Percentiles rank a stretch among this genome's conserved stretches.
Conservation (phyloP, 92 coral and sea anemone genomes). For the Isaurus tuberculatus region DNA sequence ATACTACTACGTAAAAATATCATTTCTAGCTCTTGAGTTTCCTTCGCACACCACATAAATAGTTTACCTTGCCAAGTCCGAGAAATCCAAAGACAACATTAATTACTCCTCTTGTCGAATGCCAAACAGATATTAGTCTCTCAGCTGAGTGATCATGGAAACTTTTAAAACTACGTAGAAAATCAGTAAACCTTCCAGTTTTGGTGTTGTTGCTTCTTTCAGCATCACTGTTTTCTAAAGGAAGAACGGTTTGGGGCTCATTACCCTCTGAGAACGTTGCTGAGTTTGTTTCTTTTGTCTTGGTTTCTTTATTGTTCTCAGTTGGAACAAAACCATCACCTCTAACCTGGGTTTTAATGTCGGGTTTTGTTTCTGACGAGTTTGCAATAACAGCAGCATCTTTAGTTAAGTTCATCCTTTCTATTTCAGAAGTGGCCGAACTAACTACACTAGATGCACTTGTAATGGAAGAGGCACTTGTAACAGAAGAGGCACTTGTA, state of each 20-base stretch:
- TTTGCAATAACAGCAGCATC: background rate
- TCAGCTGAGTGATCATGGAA: constrained; percentile 22
- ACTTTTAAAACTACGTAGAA: constrained; percentile 21
- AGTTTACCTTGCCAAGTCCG: constrained; percentile 20
- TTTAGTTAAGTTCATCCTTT: background rate
- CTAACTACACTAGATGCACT: background rate
- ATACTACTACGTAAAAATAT: no score
- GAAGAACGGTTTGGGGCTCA: background rate
- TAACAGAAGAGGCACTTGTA: background rate
- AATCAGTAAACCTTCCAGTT: constrained; percentile 23
- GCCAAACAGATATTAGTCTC: constrained; percentile 8
- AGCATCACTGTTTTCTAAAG: background rate
- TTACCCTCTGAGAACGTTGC: background rate
- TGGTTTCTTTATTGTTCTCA: background rate
- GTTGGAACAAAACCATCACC: background rate
- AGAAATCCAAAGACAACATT: background rate
- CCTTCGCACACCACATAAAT: background rate
- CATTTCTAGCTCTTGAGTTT: background rate
- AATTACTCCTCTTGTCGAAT: background rate
- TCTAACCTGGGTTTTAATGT: background rate
- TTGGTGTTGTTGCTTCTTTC: background rate
- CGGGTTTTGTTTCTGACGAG: background rate
- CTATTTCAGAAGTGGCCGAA: background rate
- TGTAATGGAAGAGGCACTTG: background rate
- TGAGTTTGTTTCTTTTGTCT: background rate